Evolutionary conservation across 2,888 invertebrate genomes (phyloP), one percentile per base, ranked within the genome.

Genomic region (Oscheius sp.): DNA sequence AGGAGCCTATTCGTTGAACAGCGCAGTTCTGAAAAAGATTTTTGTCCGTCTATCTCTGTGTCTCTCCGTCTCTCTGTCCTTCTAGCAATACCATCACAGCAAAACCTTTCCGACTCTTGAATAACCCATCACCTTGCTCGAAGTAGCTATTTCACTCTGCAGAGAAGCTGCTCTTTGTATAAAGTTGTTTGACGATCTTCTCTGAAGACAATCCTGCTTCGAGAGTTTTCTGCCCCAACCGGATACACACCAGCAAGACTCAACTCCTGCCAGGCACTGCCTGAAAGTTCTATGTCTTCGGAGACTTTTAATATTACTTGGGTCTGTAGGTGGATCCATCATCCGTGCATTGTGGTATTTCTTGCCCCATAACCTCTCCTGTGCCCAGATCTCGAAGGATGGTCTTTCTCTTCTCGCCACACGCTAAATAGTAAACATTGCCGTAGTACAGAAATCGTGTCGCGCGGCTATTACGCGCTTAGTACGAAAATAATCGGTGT

Each of bases 231-330:
- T 47, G n/a, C 82, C 82, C 37, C 75, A 70, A 47, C 53, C 47
- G 9, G 72, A 73, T 0, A 80, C 82, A 74, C 82, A 82, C 82
- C 82, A 82, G 50, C 82, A 82, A 10, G 66, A 74, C 11, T 79
- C 78, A 9, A 80, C 79, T 42, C 80, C 82, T 11, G 80, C 82
- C 13, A 82, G 75, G 47, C 82, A 82, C 70, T 82, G 82, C 65
- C 79, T 81, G 63, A 66, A 77, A 33, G 5, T 21, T 13, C 35
- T 11, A 66, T 62, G 51, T 37, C 5, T 9, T 21, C 21, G 21
- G 21, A 21, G 21, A 21, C 21, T 21, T 21, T 21, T 21, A 21
- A 21, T 21, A 21, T 21, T 58, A 80, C 80, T 78, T 76, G 58
- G 65, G 35, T 58, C 79, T 29, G 68, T 78, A 81, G 47, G 68